Base-by-base conservation (phyloP, 2,797 vertebrate species). In the Pseudopleuronectes americanus region DNA sequence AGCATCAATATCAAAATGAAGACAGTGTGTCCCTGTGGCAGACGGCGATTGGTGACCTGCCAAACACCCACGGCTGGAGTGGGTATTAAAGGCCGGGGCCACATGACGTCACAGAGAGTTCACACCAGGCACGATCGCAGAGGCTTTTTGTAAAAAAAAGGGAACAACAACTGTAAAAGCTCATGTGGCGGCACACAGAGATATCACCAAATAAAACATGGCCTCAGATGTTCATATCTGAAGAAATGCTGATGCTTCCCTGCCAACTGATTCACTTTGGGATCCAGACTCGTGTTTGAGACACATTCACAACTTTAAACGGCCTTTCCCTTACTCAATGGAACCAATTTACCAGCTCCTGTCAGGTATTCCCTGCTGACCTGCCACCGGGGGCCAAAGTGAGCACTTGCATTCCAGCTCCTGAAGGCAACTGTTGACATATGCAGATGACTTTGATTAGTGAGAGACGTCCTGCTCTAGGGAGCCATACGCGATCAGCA, bases 1-100 rank as follows among this genome's bases (percentile, higher is more conserved):
- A 48, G 41, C 16, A 76, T 68, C 41, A 63, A 74, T 77, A 69
- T 71, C 75, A 57, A 76, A 80, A 82, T 74, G 66, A 83, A 69
- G 55, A 76, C 75, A 76, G 56, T 1, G 31, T 66, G 81, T 77
- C 45, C 75, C 66, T 17, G 57, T 38, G 4, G 41, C 21, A 2
- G 79, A 52, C 53, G 71, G 68, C 68, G 71, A 83, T 59, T 72
- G 80, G 82, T 80, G 81, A 83, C 84, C 74, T 79, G 79, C 83
- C 83, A 89, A 86, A 75, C 71, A n/a, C 56, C 56, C 72, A 66
- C 17, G 47, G 54, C 77, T 66, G 59, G n/a, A 36, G 22, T 0
- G 68, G 68, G 74, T 83, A 79, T 88, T 84, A 60, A 74, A 79
- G 28, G 57, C 64, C 71, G 81, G 64, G 21, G 33, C 9, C 49